These are phyloP conservation scores for Tiaroga cobitis DNA, from an alignment of 2,797 vertebrate species.

Conservation along the genomic window DNA sequence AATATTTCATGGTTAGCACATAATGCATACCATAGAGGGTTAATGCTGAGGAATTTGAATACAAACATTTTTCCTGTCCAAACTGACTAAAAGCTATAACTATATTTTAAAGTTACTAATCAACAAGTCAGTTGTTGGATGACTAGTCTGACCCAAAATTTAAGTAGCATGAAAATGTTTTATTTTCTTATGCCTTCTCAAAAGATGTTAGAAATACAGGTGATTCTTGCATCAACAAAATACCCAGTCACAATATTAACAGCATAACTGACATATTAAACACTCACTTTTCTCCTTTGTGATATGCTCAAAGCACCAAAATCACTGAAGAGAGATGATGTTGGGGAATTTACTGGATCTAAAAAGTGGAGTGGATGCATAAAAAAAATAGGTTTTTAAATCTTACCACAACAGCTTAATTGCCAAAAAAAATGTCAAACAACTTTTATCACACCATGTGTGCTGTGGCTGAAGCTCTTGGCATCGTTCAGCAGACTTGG, in stretches of 20 bases:
- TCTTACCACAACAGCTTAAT: constrained; percentile 11
- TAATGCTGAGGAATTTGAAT: background rate
- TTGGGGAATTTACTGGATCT: constrained; percentile 95
- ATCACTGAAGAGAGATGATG: constrained; percentile 96
- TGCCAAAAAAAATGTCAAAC: constrained; percentile 1
- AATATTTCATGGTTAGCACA: too few species aligned
- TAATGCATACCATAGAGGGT: too few species aligned
- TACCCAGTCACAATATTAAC: background rate
- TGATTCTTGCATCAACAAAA: background rate
- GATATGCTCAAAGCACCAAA: constrained; percentile 97
- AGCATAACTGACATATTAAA: background rate
- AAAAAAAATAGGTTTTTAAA: background rate
- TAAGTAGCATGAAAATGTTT: background rate
- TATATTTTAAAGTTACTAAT: background rate
- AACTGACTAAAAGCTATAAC: background rate
- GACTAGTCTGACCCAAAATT: background rate
- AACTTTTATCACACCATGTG: constrained; percentile 85
- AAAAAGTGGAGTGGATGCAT: constrained; percentile 14
- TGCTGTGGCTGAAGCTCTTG: constrained; percentile 92
- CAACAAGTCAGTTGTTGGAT: background rate
- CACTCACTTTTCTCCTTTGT: constrained; percentile 96
- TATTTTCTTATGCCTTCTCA: background rate
- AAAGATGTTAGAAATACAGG: background rate
- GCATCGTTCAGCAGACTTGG: constrained; percentile 98
- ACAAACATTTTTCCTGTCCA: background rate